Percentiles rank a stretch among this genome's conserved stretches.
Conservation (phyloP, 2,888 invertebrate genomes). For the Fabriciana adippe region DNA sequence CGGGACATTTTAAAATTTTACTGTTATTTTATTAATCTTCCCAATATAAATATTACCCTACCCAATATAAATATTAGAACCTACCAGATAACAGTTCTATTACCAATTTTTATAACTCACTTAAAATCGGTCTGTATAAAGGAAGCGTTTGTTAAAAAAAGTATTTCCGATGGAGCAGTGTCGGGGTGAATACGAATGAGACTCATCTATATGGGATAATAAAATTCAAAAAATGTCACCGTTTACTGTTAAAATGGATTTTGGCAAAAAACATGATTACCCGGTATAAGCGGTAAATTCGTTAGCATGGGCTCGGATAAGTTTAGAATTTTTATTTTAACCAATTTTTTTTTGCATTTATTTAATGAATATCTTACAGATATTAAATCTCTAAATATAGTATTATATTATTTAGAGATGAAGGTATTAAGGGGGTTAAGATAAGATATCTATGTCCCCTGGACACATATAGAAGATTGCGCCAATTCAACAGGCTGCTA, state of each 20-base stretch:
- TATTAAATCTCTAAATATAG: no score
- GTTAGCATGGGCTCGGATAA: background rate
- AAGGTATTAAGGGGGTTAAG: no score
- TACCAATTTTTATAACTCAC: slow-evolving; percentile 26
- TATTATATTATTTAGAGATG: no score
- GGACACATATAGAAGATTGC: no score
- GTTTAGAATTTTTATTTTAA: no score
- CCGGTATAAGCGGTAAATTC: background rate
- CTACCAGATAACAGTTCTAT: slow-evolving; percentile 6
- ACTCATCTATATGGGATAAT: slow-evolving; percentile 31
- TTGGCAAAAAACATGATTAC: slow-evolving; percentile 13
- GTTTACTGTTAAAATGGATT: slow-evolving; percentile 24
- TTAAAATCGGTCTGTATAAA: slow-evolving; percentile 22
- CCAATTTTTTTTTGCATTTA: no score
- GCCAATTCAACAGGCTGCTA: no score
- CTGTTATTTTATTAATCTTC: background rate
- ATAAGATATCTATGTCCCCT: no score
- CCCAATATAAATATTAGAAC: no score
- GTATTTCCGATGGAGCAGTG: slow-evolving; percentile 18
- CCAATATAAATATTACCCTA: no score
- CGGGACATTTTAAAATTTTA: no score
- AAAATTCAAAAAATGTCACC: slow-evolving; percentile 29
- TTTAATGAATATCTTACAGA: no score
- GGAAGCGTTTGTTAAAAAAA: slow-evolving; percentile 30
- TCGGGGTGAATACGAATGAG: slow-evolving; percentile 36